Conservation (phyloP, 2,113 vertebrate species). For the Anguilla japonica region DNA sequence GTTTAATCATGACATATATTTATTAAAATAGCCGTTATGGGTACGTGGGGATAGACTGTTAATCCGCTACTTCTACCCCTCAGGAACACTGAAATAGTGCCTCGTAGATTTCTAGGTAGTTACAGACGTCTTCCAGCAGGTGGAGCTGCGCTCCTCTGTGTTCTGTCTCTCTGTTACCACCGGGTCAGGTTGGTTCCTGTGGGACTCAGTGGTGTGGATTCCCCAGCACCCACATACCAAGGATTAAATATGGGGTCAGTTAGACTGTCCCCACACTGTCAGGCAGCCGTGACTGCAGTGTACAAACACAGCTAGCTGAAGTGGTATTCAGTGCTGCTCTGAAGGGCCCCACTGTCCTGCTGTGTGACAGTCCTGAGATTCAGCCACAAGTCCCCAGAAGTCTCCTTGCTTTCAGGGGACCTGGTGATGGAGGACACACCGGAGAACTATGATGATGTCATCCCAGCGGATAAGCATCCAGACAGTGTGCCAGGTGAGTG, state of each 20-base stretch:
- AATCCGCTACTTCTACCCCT: too few species aligned
- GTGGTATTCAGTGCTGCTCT: background rate
- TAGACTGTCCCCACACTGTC: background rate
- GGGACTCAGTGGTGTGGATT: background rate
- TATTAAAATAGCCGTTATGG: too few species aligned
- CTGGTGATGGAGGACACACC: background rate
- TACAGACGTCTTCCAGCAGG: too few species aligned
- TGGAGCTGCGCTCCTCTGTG: too few species aligned
- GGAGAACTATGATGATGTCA: conserved; percentile 1
- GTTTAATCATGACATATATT: too few species aligned
- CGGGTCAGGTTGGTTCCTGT: too few species aligned
- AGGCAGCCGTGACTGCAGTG: background rate
- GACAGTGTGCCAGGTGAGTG: background rate
- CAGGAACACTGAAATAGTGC: too few species aligned
- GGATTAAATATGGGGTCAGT: background rate
- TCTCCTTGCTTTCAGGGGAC: background rate
- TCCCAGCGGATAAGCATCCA: background rate
- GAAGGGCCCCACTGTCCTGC: background rate
- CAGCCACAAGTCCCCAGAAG: background rate
- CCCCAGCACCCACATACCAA: background rate
- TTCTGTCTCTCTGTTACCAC: too few species aligned
- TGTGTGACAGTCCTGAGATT: background rate
- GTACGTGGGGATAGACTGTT: too few species aligned
- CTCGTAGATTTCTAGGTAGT: too few species aligned
- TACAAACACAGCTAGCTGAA: background rate